Conservation (phyloP, 2,888 invertebrate genomes). For the Agrochola lychnidis region DNA sequence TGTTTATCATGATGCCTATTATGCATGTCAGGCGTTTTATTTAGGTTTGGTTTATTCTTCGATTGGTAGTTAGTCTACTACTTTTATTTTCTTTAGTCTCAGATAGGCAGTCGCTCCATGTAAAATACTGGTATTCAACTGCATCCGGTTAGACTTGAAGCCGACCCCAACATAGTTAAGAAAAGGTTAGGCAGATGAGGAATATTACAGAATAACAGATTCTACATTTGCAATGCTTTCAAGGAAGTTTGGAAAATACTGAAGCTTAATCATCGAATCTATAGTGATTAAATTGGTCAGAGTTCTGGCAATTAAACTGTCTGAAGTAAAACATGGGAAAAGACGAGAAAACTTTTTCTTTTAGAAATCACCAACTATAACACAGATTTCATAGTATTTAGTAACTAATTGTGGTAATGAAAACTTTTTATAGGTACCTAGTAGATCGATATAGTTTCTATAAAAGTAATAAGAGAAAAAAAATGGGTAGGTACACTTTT, state of each 20-base stretch:
- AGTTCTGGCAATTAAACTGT: conserved; percentile 7
- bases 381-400: neutral
- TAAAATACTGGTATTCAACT: no score
- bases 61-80: neutral
- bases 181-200: no score
- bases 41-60: conserved; percentile 19
- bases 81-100: no score
- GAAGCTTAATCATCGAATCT: neutral
- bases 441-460: neutral
- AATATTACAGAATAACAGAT: neutral
- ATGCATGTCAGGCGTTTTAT: conserved; percentile 28
- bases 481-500: no score
- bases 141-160: no score
- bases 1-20: conserved; percentile 39
- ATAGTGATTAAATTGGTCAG: neutral
- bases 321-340: neutral
- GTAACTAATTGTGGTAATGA: neutral
- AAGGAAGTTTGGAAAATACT: neutral
- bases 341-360: neutral
- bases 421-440: neutral
- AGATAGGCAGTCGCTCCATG: no score
- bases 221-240: neutral
- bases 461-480: neutral
- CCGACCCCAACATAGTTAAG: no score
- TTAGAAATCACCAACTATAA: neutral